These are phyloP conservation scores for Atherinosoma microstoma DNA, from an alignment of 2,797 vertebrate species.

Conservation along the genomic window DNA sequence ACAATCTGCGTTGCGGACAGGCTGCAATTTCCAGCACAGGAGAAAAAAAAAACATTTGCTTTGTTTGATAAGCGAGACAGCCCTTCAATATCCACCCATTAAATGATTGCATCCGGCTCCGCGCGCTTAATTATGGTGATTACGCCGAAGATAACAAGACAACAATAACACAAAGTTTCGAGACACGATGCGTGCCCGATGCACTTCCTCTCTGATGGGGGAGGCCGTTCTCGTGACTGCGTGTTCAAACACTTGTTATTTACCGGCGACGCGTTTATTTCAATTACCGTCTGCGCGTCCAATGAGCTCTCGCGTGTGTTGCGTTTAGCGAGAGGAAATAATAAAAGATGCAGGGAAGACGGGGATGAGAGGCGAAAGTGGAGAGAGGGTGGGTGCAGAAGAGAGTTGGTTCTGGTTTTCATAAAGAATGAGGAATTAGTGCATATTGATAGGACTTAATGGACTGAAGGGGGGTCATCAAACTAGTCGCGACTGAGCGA, in stretches of 20 bases:
- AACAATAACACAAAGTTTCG: conserved; percentile 52
- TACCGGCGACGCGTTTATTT: conserved; percentile 73
- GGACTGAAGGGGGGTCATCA: conserved; percentile 80
- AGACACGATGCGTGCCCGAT: conserved; percentile 35
- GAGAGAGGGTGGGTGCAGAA: background rate
- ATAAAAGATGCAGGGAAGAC: conserved; percentile 40
- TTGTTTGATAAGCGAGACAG: conserved; percentile 51
- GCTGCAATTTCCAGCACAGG: conserved; percentile 55
- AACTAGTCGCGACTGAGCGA: conserved; percentile 90
- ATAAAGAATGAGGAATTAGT: conserved; percentile 80
- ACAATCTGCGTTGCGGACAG: conserved; percentile 40
- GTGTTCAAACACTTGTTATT: conserved; percentile 74
- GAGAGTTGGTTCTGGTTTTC: conserved; percentile 68
- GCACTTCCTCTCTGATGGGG: conserved; percentile 6
- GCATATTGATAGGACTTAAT: conserved; percentile 84
- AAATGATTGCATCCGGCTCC: conserved; percentile 46
- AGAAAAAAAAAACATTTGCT: conserved; percentile 20
- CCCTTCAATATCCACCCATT: conserved; percentile 45
- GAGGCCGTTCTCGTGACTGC: conserved; percentile 21
- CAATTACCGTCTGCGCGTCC: conserved; percentile 78
- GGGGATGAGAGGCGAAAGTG: background rate
- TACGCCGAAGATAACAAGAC: conserved; percentile 36
- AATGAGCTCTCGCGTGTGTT: conserved; percentile 59
- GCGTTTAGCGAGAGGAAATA: conserved; percentile 76
- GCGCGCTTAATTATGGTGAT: conserved; percentile 54